These are phyloP conservation scores for Xenopus borealis DNA, from an alignment of 2,113 vertebrate genomes.

Conservation along the genomic window DNA sequence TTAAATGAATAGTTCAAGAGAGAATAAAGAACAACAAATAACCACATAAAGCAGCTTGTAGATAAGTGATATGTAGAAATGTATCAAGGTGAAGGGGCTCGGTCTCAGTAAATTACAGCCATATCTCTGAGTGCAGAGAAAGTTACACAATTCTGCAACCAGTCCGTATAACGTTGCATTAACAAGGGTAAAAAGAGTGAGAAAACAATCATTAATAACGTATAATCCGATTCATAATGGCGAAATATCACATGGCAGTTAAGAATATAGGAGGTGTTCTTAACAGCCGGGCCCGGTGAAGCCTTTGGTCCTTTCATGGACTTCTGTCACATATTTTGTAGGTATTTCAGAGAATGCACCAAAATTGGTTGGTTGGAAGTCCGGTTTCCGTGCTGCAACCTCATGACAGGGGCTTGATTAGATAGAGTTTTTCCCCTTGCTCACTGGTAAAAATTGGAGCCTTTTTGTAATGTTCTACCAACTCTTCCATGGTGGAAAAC, in stretches of 20 bases:
- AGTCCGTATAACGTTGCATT: conserved; percentile 16
- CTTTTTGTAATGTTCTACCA: conserved; percentile 93
- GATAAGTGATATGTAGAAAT: conserved; percentile 12
- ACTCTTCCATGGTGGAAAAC: conserved; percentile 88
- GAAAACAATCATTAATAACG: neutral
- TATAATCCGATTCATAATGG: conserved; percentile 9
- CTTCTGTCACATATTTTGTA: neutral
- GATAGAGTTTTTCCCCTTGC: conserved; percentile 89
- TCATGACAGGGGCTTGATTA: conserved; percentile 86
- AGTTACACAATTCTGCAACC: conserved; percentile 8
- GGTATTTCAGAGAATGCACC: conserved; percentile 23
- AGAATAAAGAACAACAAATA: neutral
- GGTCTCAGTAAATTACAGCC: conserved; percentile 5
- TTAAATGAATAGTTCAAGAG: conserved; percentile 4
- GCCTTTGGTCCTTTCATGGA: conserved; percentile 27
- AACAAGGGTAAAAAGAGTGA: conserved; percentile 28
- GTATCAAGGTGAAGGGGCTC: neutral
- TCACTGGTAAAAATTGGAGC: conserved; percentile 90
- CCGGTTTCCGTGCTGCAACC: conserved; percentile 36
- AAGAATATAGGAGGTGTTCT: conserved; percentile 1
- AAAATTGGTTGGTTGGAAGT: neutral
- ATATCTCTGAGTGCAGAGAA: conserved; percentile 16
- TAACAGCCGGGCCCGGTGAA: conserved; percentile 1
- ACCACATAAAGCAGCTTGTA: conserved; percentile 35
- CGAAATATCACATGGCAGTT: neutral